Evolutionary conservation across 92 coral and sea anemone genomes (phyloP), one percentile per base, ranked within the genome.

Genomic region (Hydrozoanthus gracilis): DNA sequence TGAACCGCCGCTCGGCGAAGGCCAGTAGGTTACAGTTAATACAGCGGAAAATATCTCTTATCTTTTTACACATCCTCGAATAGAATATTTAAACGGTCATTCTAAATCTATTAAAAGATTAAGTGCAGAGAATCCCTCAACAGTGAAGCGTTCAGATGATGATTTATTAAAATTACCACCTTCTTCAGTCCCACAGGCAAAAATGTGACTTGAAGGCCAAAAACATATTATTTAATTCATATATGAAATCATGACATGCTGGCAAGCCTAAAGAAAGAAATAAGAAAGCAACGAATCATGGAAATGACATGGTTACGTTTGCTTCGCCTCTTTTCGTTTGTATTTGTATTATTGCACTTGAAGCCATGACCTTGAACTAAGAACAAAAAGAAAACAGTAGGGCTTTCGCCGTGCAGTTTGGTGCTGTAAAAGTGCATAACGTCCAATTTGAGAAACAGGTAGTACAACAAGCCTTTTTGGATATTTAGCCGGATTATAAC

Each of bases 31-130:
- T 49, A 48, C 58, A 74, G 18, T 44, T 74, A 16, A 49, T 15
- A 47, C 27, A 47, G 78, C 27, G 60, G 49, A 74, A 74, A 49
- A 48, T 14, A 17, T 16, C 35, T 74, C 48, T 7, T 49, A 50
- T 74, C 8, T 18, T 6, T 74, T 50, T 51, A 74, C 79, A 74
- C 39, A 50, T 74, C 79, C 27, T 51, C 51, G 61, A 20, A n/a
- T 60, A 74, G 13, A 55, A 17, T 50, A n/a, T 46, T 18, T 13
- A 44, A 50, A 7, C 44, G 39, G 39, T 27, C 39, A 27, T 27
- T 27, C 39, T 27, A 27, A 27, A 27, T 27, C 39, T 27, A 27
- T 27, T 27, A 27, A 27, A 27, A 27, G 39, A 27, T 27, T 27
- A 27, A 27, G 39, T 27, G 39, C 39, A 27, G 39, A 27, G 39